These are phyloP conservation scores for Eristalis pertinax DNA, from an alignment of 2,888 invertebrate genomes.

Conservation along the genomic window DNA sequence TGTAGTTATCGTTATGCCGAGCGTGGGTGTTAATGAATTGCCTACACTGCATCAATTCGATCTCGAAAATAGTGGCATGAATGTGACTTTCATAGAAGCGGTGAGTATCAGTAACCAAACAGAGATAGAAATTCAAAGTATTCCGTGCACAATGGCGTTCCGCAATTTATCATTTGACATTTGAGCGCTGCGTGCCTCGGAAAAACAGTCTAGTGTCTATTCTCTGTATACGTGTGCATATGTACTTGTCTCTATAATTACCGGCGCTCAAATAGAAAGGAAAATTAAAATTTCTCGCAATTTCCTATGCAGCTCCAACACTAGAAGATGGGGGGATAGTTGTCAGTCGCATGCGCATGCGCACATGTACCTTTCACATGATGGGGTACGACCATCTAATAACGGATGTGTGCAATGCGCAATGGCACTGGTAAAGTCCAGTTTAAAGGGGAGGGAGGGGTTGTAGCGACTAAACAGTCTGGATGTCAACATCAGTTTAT, in stretches of 20 bases:
- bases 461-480: slow-evolving; percentile 54
- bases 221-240: neutral
- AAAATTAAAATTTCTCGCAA: slow-evolving; percentile 58
- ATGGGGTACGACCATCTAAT: slow-evolving; percentile 13
- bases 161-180: slow-evolving; percentile 47
- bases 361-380: slow-evolving; percentile 62
- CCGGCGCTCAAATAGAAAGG: slow-evolving; percentile 65
- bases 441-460: slow-evolving; percentile 14
- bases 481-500: slow-evolving; percentile 65
- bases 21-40: slow-evolving; percentile 69
- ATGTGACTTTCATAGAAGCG: slow-evolving; percentile 29
- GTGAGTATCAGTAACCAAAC: slow-evolving; percentile 1
- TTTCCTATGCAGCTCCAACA: slow-evolving; percentile 25
- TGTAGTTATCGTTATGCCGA: slow-evolving; percentile 37
- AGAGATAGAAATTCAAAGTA: slow-evolving; percentile 50
- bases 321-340: slow-evolving; percentile 33
- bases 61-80: neutral
- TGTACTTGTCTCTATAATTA: slow-evolving; percentile 31
- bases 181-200: neutral
- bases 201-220: neutral
- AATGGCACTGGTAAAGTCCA: slow-evolving; percentile 55
- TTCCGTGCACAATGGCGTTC: slow-evolving; percentile 53
- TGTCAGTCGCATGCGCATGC: slow-evolving; percentile 53
- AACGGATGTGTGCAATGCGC: slow-evolving; percentile 36
- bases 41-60: slow-evolving; percentile 38